A percentile compares a stretch with the other conserved stretches of the same genome.
These are phyloP conservation scores for Callinectes sapidus DNA, from an alignment of 2,888 invertebrate genomes.

Conservation along the genomic window DNA sequence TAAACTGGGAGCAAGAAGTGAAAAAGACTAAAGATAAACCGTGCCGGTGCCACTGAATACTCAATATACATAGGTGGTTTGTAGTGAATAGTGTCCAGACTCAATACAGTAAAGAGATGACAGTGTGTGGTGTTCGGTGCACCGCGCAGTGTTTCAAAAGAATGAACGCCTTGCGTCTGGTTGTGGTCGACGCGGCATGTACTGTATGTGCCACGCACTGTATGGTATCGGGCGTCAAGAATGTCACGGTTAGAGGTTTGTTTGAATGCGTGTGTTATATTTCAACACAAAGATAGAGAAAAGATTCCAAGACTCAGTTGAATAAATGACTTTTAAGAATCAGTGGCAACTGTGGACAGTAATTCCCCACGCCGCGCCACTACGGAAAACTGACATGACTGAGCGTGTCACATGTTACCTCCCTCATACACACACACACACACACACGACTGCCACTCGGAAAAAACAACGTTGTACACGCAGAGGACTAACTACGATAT, in stretches of 20 bases:
- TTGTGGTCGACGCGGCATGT: neutral
- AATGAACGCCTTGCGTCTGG: neutral
- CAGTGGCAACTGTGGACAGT: neutral
- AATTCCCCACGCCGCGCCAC: neutral
- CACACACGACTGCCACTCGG: too few species aligned
- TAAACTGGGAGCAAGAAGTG: neutral
- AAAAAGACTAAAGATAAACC: neutral
- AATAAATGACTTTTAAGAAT: neutral
- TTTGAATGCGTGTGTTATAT: neutral
- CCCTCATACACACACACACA: neutral
- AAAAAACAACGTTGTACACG: too few species aligned
- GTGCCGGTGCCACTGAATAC: neutral
- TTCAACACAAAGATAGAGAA: neutral
- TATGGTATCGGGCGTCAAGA: neutral
- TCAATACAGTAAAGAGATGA: neutral
- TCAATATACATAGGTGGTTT: neutral
- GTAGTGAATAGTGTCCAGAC: neutral
- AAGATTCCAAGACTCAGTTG: neutral
- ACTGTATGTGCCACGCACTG: too few species aligned
- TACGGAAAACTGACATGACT: neutral
- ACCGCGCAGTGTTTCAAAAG: neutral
- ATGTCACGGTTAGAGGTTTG: neutral
- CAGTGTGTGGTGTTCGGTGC: neutral
- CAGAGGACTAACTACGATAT: neutral
- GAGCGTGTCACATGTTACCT: neutral